These are phyloP conservation scores for Luidia sarsii DNA, from an alignment of 53 echinoderm and acorn worm genomes.

Conservation along the genomic window DNA sequence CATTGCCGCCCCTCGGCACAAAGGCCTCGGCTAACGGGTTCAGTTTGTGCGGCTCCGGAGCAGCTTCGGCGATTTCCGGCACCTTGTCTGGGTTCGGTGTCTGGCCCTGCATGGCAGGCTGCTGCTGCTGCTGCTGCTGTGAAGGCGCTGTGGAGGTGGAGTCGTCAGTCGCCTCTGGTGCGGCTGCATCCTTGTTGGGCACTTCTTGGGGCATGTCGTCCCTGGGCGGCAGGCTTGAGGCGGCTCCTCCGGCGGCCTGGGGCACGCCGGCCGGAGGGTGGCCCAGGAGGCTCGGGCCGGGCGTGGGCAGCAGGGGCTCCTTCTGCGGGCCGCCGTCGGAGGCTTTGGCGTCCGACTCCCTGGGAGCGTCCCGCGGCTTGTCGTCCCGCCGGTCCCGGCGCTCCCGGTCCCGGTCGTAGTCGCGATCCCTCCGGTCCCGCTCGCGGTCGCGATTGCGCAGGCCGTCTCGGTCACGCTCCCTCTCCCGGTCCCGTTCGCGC, in stretches of 20 bases:
- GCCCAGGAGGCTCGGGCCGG: neutral
- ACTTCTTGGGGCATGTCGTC: no score
- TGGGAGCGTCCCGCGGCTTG: conserved; percentile 33
- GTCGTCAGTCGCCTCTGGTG: neutral
- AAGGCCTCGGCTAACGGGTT: conserved; percentile 35
- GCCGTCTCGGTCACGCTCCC: conserved; percentile 21
- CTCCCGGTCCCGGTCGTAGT: conserved; percentile 60
- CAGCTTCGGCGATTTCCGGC: conserved; percentile 7
- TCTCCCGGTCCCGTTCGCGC: conserved; percentile 32
- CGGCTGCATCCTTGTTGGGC: neutral
- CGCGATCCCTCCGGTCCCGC: conserved; percentile 56
- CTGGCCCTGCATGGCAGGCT: neutral
- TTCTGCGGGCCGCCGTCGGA: neutral
- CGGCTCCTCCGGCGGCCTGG: neutral
- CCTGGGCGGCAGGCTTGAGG: no score
- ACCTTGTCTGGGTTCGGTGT: conserved; percentile 12
- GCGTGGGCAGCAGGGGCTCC: neutral
- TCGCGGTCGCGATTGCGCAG: no score
- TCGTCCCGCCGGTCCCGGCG: conserved; percentile 37
- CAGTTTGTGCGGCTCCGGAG: conserved; percentile 34
- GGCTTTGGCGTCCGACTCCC: conserved; percentile 12
- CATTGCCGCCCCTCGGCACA: conserved; percentile 11
- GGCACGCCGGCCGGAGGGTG: neutral
- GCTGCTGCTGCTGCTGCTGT: no score
- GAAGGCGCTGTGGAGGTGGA: conserved; percentile 23